These are phyloP conservation scores for Apamea monoglypha DNA, from an alignment of 2,888 invertebrate genomes.

Conservation along the genomic window DNA sequence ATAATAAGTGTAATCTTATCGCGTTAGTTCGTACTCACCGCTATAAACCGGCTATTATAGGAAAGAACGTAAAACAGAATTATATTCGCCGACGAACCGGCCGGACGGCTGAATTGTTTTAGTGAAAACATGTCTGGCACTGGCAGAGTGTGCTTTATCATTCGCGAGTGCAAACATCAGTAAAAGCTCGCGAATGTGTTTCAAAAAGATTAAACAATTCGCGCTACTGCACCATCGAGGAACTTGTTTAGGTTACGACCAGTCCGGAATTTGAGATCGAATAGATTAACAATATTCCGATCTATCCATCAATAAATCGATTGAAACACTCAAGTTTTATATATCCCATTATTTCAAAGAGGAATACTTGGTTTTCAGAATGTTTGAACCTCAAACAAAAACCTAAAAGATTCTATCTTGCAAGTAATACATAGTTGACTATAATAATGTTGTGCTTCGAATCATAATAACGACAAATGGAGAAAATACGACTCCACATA, in stretches of 20 bases:
- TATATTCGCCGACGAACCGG: slow-evolving; percentile 65
- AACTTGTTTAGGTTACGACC: slow-evolving; percentile 67
- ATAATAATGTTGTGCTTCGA: slow-evolving; percentile 45
- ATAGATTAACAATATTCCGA: slow-evolving; percentile 55
- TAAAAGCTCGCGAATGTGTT: slow-evolving; percentile 76
- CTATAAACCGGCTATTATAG: slow-evolving; percentile 62
- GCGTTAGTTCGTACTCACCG: slow-evolving; percentile 25
- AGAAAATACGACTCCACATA: slow-evolving; percentile 49
- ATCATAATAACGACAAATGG: slow-evolving; percentile 51
- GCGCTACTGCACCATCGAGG: slow-evolving; percentile 67
- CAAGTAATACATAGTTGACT: slow-evolving; percentile 52
- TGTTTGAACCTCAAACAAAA: not conserved
- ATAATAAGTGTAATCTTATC: slow-evolving; percentile 54
- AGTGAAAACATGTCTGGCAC: slow-evolving; percentile 77
- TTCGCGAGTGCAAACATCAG: slow-evolving; percentile 81
- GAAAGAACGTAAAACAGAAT: slow-evolving; percentile 70
- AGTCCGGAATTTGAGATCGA: slow-evolving; percentile 60
- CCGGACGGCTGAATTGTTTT: slow-evolving; percentile 73
- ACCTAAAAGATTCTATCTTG: slow-evolving; percentile 4
- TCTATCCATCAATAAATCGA: slow-evolving; percentile 47
- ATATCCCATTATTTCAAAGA: slow-evolving; percentile 10
- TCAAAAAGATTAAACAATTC: slow-evolving; percentile 78
- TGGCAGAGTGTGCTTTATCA: slow-evolving; percentile 82
- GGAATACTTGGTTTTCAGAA: slow-evolving; percentile 7
- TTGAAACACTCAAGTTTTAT: slow-evolving; percentile 40